Evolutionary conservation across 2,888 invertebrate species (phyloP), one percentile per base, ranked within the genome.

Genomic region (Spodoptera littoralis): DNA sequence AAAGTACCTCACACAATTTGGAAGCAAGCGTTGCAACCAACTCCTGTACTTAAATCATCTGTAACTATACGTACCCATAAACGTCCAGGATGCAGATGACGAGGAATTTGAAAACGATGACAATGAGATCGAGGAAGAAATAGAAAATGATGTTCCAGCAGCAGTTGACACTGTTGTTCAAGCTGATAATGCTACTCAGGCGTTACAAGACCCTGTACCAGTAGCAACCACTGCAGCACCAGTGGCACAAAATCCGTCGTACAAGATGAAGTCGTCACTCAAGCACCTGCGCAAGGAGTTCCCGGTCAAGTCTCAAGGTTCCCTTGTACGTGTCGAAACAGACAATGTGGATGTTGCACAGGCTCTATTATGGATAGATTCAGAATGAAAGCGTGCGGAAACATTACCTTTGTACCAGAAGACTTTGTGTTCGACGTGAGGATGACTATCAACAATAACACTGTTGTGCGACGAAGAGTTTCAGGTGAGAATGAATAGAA

Each of bases 351-450:
- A 11, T 97, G 97, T 80, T 97, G 97, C 80, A 96, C 96, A 2
- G 96, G 96, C 13, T 92, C 96, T 59, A 88, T 97, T 52, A 87
- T 96, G 76, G 95, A 96, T 63, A 90, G 95, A 46, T 95, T 97
- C 78, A 96, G 95, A 70, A 97, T 97, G 92, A 97, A 96, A 84
- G 96, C 97, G 22, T 98, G 98, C 87, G 96, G 97, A 47, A 97
- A 97, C 83, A 94, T 98, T 27, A 96, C 96, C 11, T 98, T 98
- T 84, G 95, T 97, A 22, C 97, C 98, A 0, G 97, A 98, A 79
- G 98, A 98, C 75, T 98, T 98, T 86, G 96, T 97, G 36, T 97
- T 98, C 84, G 97, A 97, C 66, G 95, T 97, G 27, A 96, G 95
- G 76, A 92, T 98, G 87, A 95, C 95, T 57, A 95, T 97, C 81